phyloP scores from a whole-genome alignment of 2,797 vertebrate species.

The Harpagifer antarcticus region DNA sequence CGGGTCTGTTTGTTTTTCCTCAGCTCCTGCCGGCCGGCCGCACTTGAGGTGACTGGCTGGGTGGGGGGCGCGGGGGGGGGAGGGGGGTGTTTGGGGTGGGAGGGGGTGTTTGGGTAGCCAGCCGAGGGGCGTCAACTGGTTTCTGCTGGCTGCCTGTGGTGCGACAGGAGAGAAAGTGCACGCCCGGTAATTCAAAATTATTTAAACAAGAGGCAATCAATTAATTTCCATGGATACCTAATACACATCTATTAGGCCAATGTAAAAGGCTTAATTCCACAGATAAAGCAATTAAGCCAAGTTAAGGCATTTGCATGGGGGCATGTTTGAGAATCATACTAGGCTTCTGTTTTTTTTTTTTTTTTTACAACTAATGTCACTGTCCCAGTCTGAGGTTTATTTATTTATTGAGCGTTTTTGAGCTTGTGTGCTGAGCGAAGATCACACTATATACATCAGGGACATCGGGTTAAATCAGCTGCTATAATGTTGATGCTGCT shows the following conservation, averaged over 20 bases:
- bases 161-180: background rate
- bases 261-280: background rate
- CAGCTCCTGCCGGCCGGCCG: constrained; percentile 46
- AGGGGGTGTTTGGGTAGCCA: background rate
- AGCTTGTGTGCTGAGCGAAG: background rate
- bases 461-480: background rate
- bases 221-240: constrained; percentile 29
- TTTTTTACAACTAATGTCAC: background rate
- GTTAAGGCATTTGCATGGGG: background rate
- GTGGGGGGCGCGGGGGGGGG: constrained; percentile 36
- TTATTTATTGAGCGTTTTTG: background rate
- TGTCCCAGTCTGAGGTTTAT: background rate
- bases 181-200: background rate
- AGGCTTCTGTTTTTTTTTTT: no score
- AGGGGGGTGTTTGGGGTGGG: constrained; percentile 23
- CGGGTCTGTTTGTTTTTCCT: constrained; percentile 27
- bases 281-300: background rate
- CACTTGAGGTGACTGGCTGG: constrained; percentile 69
- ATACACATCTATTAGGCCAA: background rate
- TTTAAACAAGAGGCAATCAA: constrained; percentile 1
- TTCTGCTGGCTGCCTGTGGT: constrained; percentile 1
- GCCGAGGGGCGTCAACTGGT: constrained; percentile 49
- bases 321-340: background rate
- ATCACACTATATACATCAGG: background rate
- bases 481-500: background rate